Base-by-base conservation (phyloP, 2,113 vertebrate species). In the Glaucidium brasilianum region DNA sequence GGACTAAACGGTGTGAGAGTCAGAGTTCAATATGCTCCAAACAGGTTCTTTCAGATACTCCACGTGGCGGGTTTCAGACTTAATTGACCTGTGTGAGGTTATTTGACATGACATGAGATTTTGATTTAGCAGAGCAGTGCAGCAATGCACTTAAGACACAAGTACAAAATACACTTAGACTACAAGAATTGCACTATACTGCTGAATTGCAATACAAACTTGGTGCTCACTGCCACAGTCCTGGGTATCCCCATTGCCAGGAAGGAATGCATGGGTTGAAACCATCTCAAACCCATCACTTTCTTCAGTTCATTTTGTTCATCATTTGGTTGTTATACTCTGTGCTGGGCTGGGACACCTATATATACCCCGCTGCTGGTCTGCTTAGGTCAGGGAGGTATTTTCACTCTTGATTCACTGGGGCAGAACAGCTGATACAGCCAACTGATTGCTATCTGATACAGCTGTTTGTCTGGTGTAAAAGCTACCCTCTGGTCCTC, bases 151-250 rank as follows among this genome's bases (percentile, higher is more conserved):
- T 37, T 62, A 50, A 66, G 32, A 50, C 10, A n/a, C 9, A 58
- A 58, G 53, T 52, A 63, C 32, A 20, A 29, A 41, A 63, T 37
- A 21, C 20, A 8, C 15, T 67, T 60, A 1, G 37, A 76, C 55
- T 35, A 10, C 34, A 66, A 16, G n/a, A 49, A 2, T 59, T 63
- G 43, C 49, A 12, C 8, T 52, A 0, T n/a, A 17, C n/a, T 59
- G 45, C 55, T 67, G 69, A 66, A 53, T 43, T 2, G 1, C 72
- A 82, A 0, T 63, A 23, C n/a, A 63, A 78, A 16, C 4, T 1
- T 18, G 5, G 11, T 0, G 1, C 29, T 71, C 15, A 18, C 22
- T 1, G 3, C 19, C n/a, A 32, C 30, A 12, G 8, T 50, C 20
- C 37, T 41, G 26, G 56, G 29, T 52, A 63, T 72, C 11, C 35